phyloP scores from a whole-genome alignment of 2,888 invertebrate species.

The Bibio marci region DNA sequence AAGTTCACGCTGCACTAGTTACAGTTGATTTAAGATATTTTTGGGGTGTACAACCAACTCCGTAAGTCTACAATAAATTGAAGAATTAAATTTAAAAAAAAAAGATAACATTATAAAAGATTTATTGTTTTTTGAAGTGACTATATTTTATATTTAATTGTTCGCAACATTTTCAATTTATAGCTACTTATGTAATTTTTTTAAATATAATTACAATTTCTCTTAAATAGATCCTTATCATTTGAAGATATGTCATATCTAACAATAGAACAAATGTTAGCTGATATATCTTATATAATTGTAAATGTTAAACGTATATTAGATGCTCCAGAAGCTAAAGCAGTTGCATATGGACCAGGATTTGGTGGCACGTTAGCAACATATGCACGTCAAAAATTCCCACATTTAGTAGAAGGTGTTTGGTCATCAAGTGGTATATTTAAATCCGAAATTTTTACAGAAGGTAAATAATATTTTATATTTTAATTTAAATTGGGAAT shows the following conservation, averaged over 20 bases:
- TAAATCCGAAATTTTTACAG: background rate
- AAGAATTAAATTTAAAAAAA: too few species aligned
- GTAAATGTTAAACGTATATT: background rate
- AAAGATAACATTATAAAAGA: too few species aligned
- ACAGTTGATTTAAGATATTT: conserved; percentile 5
- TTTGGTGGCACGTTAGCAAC: conserved; percentile 5
- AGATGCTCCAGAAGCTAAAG: background rate
- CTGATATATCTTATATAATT: conserved; percentile 6
- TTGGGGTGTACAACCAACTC: conserved; percentile 2
- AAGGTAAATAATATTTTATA: background rate
- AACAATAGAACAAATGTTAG: conserved; percentile 4
- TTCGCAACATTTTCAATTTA: too few species aligned
- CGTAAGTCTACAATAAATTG: too few species aligned
- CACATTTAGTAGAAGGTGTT: conserved; percentile 5
- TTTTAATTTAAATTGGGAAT: too few species aligned
- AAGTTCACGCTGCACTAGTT: conserved; percentile 1
- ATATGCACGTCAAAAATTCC: conserved; percentile 6
- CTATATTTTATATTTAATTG: too few species aligned
- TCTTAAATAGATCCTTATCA: background rate
- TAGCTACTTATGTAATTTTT: too few species aligned
- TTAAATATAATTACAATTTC: too few species aligned
- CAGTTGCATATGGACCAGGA: conserved; percentile 6
- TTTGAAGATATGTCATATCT: conserved; percentile 4
- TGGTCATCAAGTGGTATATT: conserved; percentile 5
- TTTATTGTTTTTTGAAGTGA: too few species aligned